Percentiles rank a stretch among this genome's conserved stretches.
phyloP scores from a whole-genome alignment of 2,888 invertebrate genomes.

The Lasioglossum vierecki region DNA sequence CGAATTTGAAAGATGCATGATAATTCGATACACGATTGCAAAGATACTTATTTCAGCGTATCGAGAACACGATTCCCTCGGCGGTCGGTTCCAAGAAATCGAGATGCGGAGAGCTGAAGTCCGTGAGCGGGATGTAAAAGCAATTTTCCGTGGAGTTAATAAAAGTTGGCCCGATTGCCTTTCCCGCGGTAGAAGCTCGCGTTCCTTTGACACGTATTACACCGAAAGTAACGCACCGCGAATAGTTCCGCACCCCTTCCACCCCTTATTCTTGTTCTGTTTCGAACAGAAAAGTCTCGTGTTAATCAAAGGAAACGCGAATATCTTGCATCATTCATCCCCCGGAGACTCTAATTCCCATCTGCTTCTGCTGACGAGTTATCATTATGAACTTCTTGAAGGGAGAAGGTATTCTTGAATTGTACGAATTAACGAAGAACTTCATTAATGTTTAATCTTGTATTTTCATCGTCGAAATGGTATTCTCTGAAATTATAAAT shows the following conservation, averaged over 20 bases:
- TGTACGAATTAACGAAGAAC: not conserved
- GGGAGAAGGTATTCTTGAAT: not conserved
- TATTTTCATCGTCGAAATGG: too few species aligned
- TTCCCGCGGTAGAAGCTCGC: not conserved
- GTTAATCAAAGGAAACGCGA: conserved; percentile 8
- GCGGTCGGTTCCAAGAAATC: not conserved
- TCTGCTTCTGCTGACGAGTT: not conserved
- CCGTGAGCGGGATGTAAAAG: conserved; percentile 20
- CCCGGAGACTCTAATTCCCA: not conserved
- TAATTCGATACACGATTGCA: not conserved
- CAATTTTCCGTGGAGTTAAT: conserved; percentile 35
- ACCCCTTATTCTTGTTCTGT: not conserved
- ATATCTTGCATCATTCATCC: not conserved
- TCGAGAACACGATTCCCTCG: not conserved
- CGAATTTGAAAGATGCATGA: not conserved
- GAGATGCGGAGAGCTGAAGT: conserved; percentile 13
- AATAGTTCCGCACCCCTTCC: not conserved
- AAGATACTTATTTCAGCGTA: not conserved
- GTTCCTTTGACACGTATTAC: not conserved
- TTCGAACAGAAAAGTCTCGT: not conserved
- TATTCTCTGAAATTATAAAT: too few species aligned
- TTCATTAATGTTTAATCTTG: not conserved
- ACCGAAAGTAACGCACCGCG: not conserved
- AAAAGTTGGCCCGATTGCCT: conserved; percentile 41
- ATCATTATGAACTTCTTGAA: not conserved